Evolutionary conservation across 2,888 invertebrate genomes (phyloP), one percentile per base, ranked within the genome.

Genomic region (Heliconius ethilla): DNA sequence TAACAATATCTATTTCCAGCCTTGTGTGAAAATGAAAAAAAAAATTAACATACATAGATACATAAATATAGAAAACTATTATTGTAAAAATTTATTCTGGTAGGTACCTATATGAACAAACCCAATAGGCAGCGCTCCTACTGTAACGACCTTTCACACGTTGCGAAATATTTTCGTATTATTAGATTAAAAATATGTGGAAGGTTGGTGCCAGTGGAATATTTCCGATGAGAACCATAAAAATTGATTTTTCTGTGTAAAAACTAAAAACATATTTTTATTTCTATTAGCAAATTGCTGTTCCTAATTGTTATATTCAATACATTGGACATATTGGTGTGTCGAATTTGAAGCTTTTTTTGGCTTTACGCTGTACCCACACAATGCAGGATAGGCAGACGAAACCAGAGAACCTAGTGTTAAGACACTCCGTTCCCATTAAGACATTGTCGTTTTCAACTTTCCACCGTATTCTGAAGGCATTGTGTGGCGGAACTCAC

Each of bases 171-270:
- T 74, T 27, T 63, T 10, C 27, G 11, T 63, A 9, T 13, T 73
- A 73, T 73, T 74, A 74, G 63, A 74, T 74, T 74, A 63, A 27
- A 59, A 74, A 63, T 74, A 63, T 74, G 40, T 74, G n/a, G n/a
- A n/a, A n/a, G n/a, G n/a, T n/a, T n/a, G n/a, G n/a, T 40, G 25
- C 18, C 27, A 74, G 63, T 3, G 40, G 27, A 74, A 59, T 33
- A 72, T 55, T 33, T n/a, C 29, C 18, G 55, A 33, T 72, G 13
- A n/a, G 33, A 72, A n/a, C 33, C 55, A 55, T 55, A n/a, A 51
- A 51, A 51, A 70, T 29, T 6, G 22, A 9, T 70, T 70, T 70
- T 67, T 37, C 66, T 37, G n/a, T 11, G 33, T 66, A 67, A 37
- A 67, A 66, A 40, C 7, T 33, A 33, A 33, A 33, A 33, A 33